Evolutionary conservation across 2,113 vertebrate species (phyloP).

Genomic region (Prochilodus magdalenae): DNA sequence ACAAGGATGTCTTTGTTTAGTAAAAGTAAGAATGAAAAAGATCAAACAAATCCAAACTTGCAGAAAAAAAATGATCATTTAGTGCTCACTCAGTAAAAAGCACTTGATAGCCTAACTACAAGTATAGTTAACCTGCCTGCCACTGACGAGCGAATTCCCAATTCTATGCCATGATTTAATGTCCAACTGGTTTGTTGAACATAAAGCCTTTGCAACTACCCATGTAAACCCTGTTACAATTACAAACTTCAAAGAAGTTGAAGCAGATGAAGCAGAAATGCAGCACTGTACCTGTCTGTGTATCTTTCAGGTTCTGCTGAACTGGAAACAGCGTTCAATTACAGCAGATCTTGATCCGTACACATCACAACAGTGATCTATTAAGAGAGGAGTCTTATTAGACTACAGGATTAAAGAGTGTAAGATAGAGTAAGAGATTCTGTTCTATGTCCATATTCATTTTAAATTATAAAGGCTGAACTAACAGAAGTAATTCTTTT

Average conservation of each 20-base stretch:
- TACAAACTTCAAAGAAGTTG: too few relatives aligned
- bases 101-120: not conserved
- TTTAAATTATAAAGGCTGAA: too few relatives aligned
- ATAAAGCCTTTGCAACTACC: not conserved
- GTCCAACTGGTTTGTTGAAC: too few relatives aligned
- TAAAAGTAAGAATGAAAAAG: too few relatives aligned
- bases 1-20: too few relatives aligned
- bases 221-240: too few relatives aligned
- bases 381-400: not conserved
- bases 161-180: not conserved
- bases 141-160: not conserved
- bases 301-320: conserved; percentile 3
- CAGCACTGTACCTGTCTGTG: conserved; percentile 45
- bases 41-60: not conserved
- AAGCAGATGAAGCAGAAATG: not conserved
- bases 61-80: not conserved
- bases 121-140: not conserved
- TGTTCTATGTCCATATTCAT: too few relatives aligned
- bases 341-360: conserved; percentile 27
- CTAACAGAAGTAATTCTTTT: too few relatives aligned
- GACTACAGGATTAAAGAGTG: not conserved
- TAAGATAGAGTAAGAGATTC: not conserved
- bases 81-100: not conserved
- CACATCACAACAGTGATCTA: conserved; percentile 32
- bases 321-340: conserved; percentile 33